Percentiles rank a stretch among this genome's conserved stretches.
These are phyloP conservation scores for Sinopyrophorus schimmeli DNA, from an alignment of 2,888 invertebrate genomes.

Conservation along the genomic window DNA sequence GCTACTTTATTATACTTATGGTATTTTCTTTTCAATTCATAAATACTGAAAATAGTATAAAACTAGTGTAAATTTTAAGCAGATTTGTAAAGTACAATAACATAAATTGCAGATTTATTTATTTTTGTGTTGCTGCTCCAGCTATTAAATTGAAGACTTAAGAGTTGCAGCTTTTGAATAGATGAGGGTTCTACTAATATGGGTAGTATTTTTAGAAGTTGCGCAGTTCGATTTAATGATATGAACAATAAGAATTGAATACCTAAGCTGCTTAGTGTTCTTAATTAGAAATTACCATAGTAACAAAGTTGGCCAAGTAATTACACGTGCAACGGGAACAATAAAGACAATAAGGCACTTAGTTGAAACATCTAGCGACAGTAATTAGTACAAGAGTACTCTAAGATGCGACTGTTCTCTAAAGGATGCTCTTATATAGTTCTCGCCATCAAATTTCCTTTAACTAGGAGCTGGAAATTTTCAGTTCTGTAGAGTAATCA, in stretches of 20 bases:
- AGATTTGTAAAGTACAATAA: too few relatives aligned
- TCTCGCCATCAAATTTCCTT: constrained; percentile 15
- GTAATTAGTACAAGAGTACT: constrained; percentile 38
- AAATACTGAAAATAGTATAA: too few relatives aligned
- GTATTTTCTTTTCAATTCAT: too few relatives aligned
- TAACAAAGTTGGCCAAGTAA: constrained; percentile 41
- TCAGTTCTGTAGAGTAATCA: too few relatives aligned
- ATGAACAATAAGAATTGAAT: constrained; percentile 24
- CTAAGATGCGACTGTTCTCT: constrained; percentile 18
- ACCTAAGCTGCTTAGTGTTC: constrained; percentile 37
- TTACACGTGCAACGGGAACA: constrained; percentile 41
- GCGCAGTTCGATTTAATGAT: neutral
- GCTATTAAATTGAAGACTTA: too few relatives aligned
- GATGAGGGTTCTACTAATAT: too few relatives aligned
- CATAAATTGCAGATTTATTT: too few relatives aligned
- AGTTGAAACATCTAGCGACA: constrained; percentile 38
- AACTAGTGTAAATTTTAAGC: too few relatives aligned
- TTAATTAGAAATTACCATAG: constrained; percentile 48
- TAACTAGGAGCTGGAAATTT: constrained; percentile 10
- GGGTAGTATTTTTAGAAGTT: neutral
- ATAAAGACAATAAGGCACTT: constrained; percentile 39
- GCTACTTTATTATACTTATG: too few relatives aligned
- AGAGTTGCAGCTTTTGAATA: too few relatives aligned
- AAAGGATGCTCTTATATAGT: too few relatives aligned
- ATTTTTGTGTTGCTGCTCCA: too few relatives aligned